Evolutionary conservation across 92 coral and sea anemone species (phyloP).

Genomic region (Siderastrea radians): DNA sequence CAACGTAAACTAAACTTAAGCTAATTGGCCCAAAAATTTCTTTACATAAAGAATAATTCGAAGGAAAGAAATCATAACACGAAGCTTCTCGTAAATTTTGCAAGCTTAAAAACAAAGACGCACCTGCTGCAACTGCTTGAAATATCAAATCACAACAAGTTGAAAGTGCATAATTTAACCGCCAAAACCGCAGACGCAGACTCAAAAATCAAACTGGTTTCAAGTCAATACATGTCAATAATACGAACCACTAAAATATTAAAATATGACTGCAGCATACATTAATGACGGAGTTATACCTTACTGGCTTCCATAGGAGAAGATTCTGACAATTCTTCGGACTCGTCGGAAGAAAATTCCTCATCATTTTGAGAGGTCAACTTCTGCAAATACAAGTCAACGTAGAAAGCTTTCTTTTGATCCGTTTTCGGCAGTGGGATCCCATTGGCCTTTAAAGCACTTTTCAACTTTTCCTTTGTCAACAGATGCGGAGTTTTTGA

Average conservation of each 20-base stretch:
- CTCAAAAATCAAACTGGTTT: neutral
- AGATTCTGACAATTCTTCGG: constrained; percentile 55
- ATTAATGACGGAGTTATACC: constrained; percentile 50
- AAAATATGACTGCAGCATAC: constrained; percentile 5
- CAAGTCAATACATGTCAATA: neutral
- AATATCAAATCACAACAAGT: constrained; percentile 34
- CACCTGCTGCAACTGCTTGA: constrained; percentile 31
- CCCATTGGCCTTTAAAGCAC: constrained; percentile 83
- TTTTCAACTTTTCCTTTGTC: constrained; percentile 91
- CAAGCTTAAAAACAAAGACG: constrained; percentile 47
- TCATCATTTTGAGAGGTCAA: constrained; percentile 82
- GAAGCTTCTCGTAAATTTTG: neutral
- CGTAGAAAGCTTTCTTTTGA: constrained; percentile 89
- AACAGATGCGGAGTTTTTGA: constrained; percentile 82
- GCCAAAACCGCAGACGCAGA: constrained; percentile 41
- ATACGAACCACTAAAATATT: constrained; percentile 18
- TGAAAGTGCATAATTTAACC: constrained; percentile 19
- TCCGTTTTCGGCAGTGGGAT: constrained; percentile 86
- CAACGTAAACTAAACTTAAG: neutral
- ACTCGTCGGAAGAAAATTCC: constrained; percentile 87
- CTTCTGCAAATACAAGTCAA: constrained; percentile 81
- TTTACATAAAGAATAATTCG: neutral
- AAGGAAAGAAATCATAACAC: neutral
- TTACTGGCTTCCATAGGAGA: constrained; percentile 63
- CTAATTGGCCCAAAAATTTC: neutral